Base-by-base conservation (phyloP, 2,888 invertebrate species). In the Pseudoips prasinana region DNA sequence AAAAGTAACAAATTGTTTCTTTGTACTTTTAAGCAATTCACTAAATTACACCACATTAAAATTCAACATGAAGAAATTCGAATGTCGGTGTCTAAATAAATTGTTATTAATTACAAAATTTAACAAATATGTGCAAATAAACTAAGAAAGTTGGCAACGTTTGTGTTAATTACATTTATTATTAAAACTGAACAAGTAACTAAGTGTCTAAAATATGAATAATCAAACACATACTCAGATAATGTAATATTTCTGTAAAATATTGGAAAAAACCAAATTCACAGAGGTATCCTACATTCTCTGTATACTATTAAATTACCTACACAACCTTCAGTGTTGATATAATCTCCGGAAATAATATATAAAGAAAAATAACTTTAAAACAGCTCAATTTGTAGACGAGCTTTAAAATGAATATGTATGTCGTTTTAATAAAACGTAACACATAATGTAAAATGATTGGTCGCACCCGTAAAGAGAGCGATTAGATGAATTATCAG, bases 11-110 rank as follows among this genome's bases (percentile, higher is more conserved):
- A 91, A 91, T 90, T 82, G 90, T 88, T 85, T 87, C 77, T 89
- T 92, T 92, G 92, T 92, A 92, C 92, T 92, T 91, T 86, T 89
- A 91, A 91, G 91, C 91, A 91, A 90, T 92, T 91, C 90, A 84
- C 89, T 89, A 89, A 86, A 86, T 87, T 84, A 88, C 88, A 84
- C 84, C 77, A 76, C 76, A 80, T 75, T 74, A 72, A 79, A 65
- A 83, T 83, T 79, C 73, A 86, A 86, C 79, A 78, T 65, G 76
- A 74, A 74, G 71, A 73, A 79, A 75, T 76, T 72, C 61, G 72
- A 80, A 85, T 72, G 73, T 73, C 49, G 72, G 76, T 70, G 75
- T 77, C 77, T 86, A 86, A 88, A 85, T 85, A 83, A 87, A 86
- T 81, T 82, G 79, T 81, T 60, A 82, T 81, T 78, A 80, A 73